A percentile compares a stretch with the other conserved stretches of the same genome.
These are phyloP conservation scores for Helicoverpa assulta DNA, from an alignment of 2,888 invertebrate species.

Conservation along the genomic window DNA sequence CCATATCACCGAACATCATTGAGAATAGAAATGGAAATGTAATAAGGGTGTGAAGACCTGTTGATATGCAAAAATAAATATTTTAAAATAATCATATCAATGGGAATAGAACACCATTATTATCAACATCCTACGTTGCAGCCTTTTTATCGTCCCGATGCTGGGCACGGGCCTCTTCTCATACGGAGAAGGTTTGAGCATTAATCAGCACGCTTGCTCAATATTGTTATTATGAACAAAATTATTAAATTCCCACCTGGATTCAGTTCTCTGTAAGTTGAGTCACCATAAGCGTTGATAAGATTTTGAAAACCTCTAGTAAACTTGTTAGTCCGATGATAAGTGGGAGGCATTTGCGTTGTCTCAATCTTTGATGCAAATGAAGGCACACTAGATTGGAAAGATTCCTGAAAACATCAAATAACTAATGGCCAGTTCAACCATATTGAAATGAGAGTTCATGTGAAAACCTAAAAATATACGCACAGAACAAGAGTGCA, in stretches of 20 bases:
- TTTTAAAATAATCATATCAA: no score
- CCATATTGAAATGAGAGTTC: no score
- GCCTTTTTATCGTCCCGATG: no score
- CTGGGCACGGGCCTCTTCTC: no score
- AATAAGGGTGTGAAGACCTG: conserved; percentile 95
- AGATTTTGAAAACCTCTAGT: conserved; percentile 97
- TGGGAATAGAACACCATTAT: neutral
- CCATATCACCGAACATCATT: conserved; percentile 98
- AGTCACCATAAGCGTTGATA: conserved; percentile 97
- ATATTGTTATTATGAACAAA: no score
- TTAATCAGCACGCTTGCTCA: no score
- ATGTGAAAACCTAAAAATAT: conserved; percentile 17
- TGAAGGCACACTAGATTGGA: conserved; percentile 93
- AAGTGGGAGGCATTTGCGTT: conserved; percentile 94
- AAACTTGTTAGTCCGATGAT: conserved; percentile 96
- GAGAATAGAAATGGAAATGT: conserved; percentile 98
- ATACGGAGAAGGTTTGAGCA: no score
- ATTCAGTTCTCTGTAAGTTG: conserved; percentile 97
- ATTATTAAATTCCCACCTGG: conserved; percentile 91
- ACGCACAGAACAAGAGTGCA: conserved; percentile 75
- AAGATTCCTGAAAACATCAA: conserved; percentile 29
- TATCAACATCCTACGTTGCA: no score
- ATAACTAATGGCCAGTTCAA: no score
- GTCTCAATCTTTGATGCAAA: conserved; percentile 95
- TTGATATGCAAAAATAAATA: conserved; percentile 63